These are phyloP conservation scores for Trididemnum miniatum DNA, from an alignment of 23 tunicate species.

Conservation along the genomic window DNA sequence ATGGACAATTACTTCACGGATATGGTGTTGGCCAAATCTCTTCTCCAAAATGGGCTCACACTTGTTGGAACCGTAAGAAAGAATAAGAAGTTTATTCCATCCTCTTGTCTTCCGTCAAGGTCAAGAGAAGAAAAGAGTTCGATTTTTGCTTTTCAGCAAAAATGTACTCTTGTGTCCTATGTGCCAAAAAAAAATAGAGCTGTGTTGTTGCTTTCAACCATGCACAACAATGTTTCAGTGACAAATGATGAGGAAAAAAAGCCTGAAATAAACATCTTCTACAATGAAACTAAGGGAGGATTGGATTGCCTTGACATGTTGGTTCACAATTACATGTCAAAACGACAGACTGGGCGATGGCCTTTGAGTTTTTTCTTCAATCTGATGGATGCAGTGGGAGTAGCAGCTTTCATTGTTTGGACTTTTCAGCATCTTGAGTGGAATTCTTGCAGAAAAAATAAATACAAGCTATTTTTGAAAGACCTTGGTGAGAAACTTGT, in stretches of 20 bases:
- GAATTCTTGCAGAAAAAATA: slow-evolving; percentile 10
- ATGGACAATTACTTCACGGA: too few species aligned
- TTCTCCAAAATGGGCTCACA: too few species aligned
- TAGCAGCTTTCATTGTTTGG: slow-evolving; percentile 30
- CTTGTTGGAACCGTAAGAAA: too few species aligned
- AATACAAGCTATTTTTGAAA: slow-evolving; percentile 24
- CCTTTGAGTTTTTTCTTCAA: slow-evolving; percentile 12
- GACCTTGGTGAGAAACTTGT: slow-evolving; percentile 28
- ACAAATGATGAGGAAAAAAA: not conserved
- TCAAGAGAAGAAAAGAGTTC: too few species aligned
- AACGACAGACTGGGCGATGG: slow-evolving; percentile 28
- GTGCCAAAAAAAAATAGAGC: not conserved
- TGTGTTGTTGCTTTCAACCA: not conserved
- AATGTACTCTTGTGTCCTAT: not conserved
- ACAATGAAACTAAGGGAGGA: slow-evolving; percentile 13
- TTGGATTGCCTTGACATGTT: slow-evolving; percentile 28
- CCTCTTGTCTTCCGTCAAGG: too few species aligned
- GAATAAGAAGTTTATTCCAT: too few species aligned
- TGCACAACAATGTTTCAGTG: not conserved
- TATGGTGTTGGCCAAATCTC: too few species aligned
- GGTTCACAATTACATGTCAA: slow-evolving; percentile 35
- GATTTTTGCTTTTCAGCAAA: too few species aligned
- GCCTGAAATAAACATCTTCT: not conserved
- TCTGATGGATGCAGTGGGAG: slow-evolving; percentile 24
- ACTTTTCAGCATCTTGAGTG: slow-evolving; percentile 19